Conservation (phyloP, 2,888 invertebrate species). For the Hymenopus coronatus region DNA sequence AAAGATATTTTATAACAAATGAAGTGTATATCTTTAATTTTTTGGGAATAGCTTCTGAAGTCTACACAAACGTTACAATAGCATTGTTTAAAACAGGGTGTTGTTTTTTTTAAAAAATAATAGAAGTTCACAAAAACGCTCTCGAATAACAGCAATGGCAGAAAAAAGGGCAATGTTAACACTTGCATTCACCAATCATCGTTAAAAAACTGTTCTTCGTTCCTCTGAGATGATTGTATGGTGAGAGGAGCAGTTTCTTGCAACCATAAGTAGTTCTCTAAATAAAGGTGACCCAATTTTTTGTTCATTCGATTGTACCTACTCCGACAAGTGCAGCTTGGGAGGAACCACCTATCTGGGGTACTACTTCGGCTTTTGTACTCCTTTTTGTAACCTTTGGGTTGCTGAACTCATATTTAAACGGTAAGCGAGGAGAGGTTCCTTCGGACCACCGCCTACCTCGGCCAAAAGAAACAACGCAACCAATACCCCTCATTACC, state of each 20-base stretch:
- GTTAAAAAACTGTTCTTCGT: neutral
- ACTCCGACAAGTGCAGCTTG: neutral
- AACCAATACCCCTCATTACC: neutral
- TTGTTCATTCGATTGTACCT: neutral
- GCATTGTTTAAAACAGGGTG: no score
- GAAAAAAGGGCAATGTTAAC: no score
- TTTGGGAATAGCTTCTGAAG: no score
- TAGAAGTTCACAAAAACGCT: no score
- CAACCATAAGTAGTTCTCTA: neutral
- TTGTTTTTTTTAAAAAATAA: no score
- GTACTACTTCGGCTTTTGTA: neutral
- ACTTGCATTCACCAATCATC: no score
- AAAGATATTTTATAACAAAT: no score
- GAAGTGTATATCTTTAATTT: no score
- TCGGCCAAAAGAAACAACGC: neutral
- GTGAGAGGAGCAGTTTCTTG: neutral
- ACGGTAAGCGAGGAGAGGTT: neutral
- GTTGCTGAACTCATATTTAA: neutral
- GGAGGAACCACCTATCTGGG: neutral
- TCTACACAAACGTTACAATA: no score
- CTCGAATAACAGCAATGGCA: no score
- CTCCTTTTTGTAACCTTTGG: neutral
- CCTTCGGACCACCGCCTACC: neutral
- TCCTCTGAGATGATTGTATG: neutral
- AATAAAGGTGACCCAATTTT: neutral